Base-by-base conservation (phyloP, 1,140 invertebrate genomes). In the Lordiphosa collinella region DNA sequence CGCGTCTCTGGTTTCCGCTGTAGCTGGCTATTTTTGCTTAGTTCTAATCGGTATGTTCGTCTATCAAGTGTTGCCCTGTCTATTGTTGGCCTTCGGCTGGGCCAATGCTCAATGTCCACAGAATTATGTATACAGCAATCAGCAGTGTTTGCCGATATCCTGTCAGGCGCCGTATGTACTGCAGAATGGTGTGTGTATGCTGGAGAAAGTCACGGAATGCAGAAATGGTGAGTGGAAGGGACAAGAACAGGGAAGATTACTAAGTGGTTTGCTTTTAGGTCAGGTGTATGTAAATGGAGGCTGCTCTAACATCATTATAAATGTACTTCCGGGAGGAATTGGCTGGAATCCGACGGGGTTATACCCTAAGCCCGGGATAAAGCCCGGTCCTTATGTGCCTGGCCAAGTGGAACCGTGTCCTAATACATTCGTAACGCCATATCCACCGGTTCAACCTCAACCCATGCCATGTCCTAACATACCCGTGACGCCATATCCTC, bases 11-110 rank as follows among this genome's bases (percentile, higher is more conserved):
- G 12, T 44, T 44, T 16, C 11, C 12, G 25, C 10, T 34, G 46
- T 32, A 12, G 29, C 46, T 18, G 4, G 40, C 18, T 32, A n/a
- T n/a, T 7, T 10, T 35, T 12, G 34, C n/a, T 78, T 36, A 78
- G 69, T 69, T 68, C 37, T 37, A 66, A 61, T 73, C 71, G 59
- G 25, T 11, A 84, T 85, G 79, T 59, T 38, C 52, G 48, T 29
- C 55, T 41, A 44, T 37, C 66, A 85, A 61, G 73, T 65, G n/a
- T 37, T 59, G 14, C 8, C 31, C 46, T 38, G 52, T 37, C 51
- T 74, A 43, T 14, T 75, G n/a, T 10, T 59, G 35, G 55, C 58
- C 32, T 47, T 59, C 11, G 43, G 22, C 29, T 32, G 16, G 4
- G 36, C 7, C n/a, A 18, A 2, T 1, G 52, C 40, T 13, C 66